Evolutionary conservation across 2,797 vertebrate species (phyloP).

Genomic region (Amblyraja radiata): DNA sequence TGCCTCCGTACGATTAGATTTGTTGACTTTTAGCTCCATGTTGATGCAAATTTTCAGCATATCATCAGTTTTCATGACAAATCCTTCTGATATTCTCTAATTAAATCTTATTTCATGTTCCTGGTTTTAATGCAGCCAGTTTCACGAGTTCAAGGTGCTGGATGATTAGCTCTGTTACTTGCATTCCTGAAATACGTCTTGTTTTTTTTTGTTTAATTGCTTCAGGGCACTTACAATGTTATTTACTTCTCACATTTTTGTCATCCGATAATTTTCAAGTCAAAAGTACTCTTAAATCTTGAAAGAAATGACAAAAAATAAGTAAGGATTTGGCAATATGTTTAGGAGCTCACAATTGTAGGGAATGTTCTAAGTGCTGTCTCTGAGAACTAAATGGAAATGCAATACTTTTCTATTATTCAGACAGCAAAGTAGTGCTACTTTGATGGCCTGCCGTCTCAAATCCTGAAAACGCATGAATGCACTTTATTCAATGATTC

Average conservation of each 20-base stretch:
- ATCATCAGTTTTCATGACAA: not conserved
- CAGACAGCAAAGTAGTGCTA: no score
- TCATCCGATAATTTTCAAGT: not conserved
- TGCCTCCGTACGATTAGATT: not conserved
- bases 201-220: not conserved
- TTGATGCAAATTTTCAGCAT: not conserved
- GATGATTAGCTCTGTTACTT: no score
- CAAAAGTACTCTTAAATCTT: not conserved
- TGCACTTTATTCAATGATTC: no score
- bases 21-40: not conserved
- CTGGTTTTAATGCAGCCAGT: not conserved
- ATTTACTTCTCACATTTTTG: not conserved
- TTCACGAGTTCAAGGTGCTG: not conserved
- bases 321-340: not conserved
- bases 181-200: not conserved
- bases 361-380: no score
- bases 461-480: no score
- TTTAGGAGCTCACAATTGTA: no score
- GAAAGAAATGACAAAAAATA: not conserved
- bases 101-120: not conserved
- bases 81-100: not conserved
- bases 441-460: no score
- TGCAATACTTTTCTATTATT: no score
- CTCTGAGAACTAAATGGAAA: no score
- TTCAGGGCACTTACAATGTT: not conserved